Evolutionary conservation across 2,888 invertebrate species (phyloP), one percentile per base, ranked within the genome.

Genomic region (Neuroscelio doddi): DNA sequence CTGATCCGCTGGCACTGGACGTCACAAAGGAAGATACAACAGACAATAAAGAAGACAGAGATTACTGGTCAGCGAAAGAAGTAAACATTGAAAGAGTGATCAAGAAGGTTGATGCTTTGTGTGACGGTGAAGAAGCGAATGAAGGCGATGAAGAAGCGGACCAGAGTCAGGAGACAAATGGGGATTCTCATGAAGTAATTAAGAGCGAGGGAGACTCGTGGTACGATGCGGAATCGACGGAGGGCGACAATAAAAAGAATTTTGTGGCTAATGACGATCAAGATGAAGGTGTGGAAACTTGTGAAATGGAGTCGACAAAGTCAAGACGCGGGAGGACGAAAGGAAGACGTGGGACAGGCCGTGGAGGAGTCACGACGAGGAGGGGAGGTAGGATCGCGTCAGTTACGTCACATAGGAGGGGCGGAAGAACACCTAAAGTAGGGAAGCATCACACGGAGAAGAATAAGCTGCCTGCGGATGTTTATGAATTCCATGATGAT

Each of bases 401-500:
- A 1, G 12, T 24, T 0, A 41, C 45, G 0, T 29, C 69, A 1
- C 73, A 77, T 1, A 77, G 78, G 61, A 76, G 84, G 1, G 85
- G 85, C 1, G 87, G 87, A 2, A 85, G 86, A 70, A 85, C 86
- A 29, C 80, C 80, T 0, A 81, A 80, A 7, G 81, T 77, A 38
- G 80, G 71, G 8, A 84, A 83, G 38, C 81, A 82, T 38, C 79
- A 81, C 36, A 73, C 86, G 7, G 89, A 87, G 69, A 88, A 86
- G 71, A 83, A 81, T 42, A 89, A 89, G 72, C 85, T 88, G 44
- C 88, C 90, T 0, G 90, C 92, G 7, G 96, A 96, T 78, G 89
- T 96, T 1, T 96, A 96, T 80, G 96, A 96, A 81, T 96, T 96
- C 80, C 91, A 93, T 71, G 96, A 96, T 79, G 96, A 96, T 81